Conservation (phyloP, 2,888 invertebrate species). For the Melieria crassipennis region DNA sequence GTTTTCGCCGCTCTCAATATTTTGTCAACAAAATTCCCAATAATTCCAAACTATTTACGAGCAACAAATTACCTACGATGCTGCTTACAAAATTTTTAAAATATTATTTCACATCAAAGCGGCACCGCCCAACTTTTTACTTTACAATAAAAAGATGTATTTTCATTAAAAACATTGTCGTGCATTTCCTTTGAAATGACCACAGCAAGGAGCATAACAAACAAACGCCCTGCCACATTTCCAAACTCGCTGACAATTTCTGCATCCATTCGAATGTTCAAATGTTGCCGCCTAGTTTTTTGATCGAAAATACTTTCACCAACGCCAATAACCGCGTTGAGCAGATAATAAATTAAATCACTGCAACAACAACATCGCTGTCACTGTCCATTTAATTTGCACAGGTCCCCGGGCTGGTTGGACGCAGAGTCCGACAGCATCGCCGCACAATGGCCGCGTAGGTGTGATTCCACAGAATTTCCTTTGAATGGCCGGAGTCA, state of each 20-base stretch:
- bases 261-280: constrained; percentile 4
- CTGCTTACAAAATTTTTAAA: constrained; percentile 17
- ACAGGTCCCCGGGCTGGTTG: constrained; percentile 33
- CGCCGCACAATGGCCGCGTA: constrained; percentile 34
- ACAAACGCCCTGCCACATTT: not conserved
- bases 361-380: no score
- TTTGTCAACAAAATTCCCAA: constrained; percentile 42
- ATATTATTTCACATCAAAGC: constrained; percentile 6
- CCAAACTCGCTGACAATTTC: not conserved
- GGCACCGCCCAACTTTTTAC: constrained; percentile 22
- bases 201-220: not conserved
- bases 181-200: no score
- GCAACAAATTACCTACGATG: constrained; percentile 30
- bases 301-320: no score
- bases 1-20: constrained; percentile 13
- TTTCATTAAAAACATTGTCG: no score
- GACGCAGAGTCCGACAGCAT: no score
- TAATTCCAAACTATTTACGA: constrained; percentile 34
- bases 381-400: constrained; percentile 37
- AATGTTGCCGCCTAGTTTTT: constrained; percentile 2
- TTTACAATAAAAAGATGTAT: no score
- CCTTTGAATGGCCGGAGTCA: constrained; percentile 29
- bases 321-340: no score
- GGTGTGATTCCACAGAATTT: constrained; percentile 56
- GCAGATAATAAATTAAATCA: no score